Conservation (phyloP, 2,888 invertebrate genomes). For the Augiades crinisus region DNA sequence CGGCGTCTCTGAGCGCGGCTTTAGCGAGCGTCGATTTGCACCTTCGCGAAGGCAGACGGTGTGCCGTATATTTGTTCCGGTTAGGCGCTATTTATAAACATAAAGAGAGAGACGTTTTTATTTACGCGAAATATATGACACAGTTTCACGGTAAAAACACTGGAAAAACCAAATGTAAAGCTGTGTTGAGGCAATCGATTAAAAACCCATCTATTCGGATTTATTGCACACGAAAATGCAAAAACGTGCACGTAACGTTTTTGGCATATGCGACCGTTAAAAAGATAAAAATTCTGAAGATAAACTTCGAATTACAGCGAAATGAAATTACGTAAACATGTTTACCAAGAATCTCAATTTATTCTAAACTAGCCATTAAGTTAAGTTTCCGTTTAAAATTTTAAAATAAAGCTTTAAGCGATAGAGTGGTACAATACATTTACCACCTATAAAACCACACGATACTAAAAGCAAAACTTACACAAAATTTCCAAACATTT, state of each 20-base stretch:
- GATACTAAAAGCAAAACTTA: too few relatives aligned
- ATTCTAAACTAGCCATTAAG: too few relatives aligned
- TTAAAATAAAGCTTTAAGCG: too few relatives aligned
- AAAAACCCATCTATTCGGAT: not conserved
- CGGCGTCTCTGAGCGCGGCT: conserved; percentile 45
- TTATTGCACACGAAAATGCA: not conserved
- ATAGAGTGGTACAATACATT: too few relatives aligned
- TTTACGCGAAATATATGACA: conserved; percentile 70
- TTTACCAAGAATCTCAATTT: too few relatives aligned
- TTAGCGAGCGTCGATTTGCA: conserved; percentile 57
- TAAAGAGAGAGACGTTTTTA: conserved; percentile 70
- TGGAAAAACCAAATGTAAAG: conserved; percentile 35
- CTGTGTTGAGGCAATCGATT: conserved; percentile 9
- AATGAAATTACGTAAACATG: too few relatives aligned
- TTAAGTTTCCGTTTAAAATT: too few relatives aligned
- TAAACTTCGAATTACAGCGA: too few relatives aligned
- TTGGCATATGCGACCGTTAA: not conserved
- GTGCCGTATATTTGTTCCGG: conserved; percentile 76
- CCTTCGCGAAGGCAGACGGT: conserved; percentile 71
- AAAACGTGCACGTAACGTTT: not conserved
- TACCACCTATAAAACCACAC: not conserved
- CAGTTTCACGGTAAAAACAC: conserved; percentile 62
- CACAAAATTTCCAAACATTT: too few relatives aligned
- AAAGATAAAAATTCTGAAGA: too few relatives aligned
- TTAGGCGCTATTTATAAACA: conserved; percentile 76